These are phyloP conservation scores for Ariopsis seemanni DNA, from an alignment of 2,113 vertebrate species.

Conservation along the genomic window DNA sequence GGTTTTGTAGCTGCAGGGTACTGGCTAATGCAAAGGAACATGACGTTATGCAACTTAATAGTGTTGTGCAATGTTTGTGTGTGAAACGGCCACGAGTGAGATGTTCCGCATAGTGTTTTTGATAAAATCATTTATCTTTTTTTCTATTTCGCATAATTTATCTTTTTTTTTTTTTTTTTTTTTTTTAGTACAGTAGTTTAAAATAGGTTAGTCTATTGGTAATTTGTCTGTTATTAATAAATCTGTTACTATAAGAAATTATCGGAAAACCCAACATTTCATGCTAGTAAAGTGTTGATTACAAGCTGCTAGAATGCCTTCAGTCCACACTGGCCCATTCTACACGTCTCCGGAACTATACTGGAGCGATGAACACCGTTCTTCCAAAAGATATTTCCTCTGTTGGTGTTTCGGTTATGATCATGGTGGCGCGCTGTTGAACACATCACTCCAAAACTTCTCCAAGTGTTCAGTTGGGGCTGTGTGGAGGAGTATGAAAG, in stretches of 20 bases:
- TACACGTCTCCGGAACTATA: not conserved
- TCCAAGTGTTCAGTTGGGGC: not conserved
- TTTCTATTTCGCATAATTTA: not conserved
- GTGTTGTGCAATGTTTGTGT: constrained; percentile 6
- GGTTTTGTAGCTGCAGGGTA: not conserved
- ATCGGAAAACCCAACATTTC: not conserved
- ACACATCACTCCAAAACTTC: not conserved
- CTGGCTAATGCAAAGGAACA: not conserved
- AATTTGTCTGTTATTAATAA: too few relatives aligned
- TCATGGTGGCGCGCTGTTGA: not conserved
- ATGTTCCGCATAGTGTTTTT: not conserved
- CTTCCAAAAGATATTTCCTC: not conserved
- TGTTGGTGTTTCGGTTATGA: not conserved
- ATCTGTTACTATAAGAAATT: not conserved
- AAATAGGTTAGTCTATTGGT: not conserved
- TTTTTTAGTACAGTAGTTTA: not conserved
- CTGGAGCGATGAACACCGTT: not conserved
- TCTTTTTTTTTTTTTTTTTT: too few relatives aligned
- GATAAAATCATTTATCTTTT: not conserved
- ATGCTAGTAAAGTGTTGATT: not conserved
- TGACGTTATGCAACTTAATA: constrained; percentile 29
- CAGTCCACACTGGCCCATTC: not conserved
- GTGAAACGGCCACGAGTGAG: not conserved
- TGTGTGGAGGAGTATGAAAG: not conserved
- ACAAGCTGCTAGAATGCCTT: not conserved